Conservation (phyloP, 2,113 vertebrate species). For the Nibea albiflora region DNA sequence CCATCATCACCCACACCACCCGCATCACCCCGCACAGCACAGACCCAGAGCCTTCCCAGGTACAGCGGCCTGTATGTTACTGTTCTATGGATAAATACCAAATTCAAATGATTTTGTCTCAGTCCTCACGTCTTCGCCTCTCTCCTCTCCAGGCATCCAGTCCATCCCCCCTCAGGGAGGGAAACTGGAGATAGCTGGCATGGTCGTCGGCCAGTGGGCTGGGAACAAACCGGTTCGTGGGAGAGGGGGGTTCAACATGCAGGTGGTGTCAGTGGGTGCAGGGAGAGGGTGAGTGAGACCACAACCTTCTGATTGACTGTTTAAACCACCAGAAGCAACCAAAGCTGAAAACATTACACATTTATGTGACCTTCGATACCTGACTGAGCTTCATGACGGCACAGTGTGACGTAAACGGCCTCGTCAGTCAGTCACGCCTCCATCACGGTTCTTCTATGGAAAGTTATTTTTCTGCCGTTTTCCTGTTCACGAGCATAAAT, state of each 20-base stretch:
- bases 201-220: constrained; percentile 96
- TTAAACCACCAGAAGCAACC: not conserved
- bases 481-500: no score
- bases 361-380: no score
- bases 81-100: not conserved
- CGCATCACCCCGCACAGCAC: constrained; percentile 82
- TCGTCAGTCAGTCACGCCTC: no score
- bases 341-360: not conserved
- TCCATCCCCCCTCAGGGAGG: constrained; percentile 93
- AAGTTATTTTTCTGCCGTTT: not conserved
- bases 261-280: constrained; percentile 92
- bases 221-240: constrained; percentile 90
- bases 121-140: not conserved
- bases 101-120: not conserved
- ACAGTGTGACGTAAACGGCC: no score
- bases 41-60: constrained; percentile 91
- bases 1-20: constrained; percentile 83
- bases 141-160: constrained; percentile 85
- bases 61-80: constrained; percentile 42
- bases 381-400: no score
- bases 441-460: not conserved
- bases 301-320: not conserved
- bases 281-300: constrained; percentile 87
- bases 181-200: constrained; percentile 94
- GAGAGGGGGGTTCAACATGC: constrained; percentile 91